Base-by-base conservation (phyloP, 2,888 invertebrate genomes). In the Lochmaea crataegi region DNA sequence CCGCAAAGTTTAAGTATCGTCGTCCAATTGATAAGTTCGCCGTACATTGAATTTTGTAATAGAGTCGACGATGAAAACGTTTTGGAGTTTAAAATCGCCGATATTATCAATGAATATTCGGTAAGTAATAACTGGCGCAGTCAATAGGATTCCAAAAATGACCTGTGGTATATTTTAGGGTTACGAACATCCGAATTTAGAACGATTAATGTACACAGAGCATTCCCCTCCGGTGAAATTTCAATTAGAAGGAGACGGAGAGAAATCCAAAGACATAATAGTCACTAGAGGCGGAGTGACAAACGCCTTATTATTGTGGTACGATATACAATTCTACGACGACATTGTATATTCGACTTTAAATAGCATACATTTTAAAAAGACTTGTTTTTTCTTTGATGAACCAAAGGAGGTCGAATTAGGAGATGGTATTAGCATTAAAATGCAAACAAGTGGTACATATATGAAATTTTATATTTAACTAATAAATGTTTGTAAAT, bases 31-130 rank as follows among this genome's bases (percentile, higher is more conserved):
- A 87, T 91, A n/a, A 85, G 88, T 78, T 91, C 92, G 6, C 83
- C 88, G 41, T 91, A 91, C 88, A 83, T 93, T 53, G 88, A 90
- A 73, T 86, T 88, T 66, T 90, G 90, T 81, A 90, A 91, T 79
- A 86, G 85, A 73, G 88, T 92, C 0, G 85, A 88, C 77, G 90
- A 91, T 82, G 85, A 85, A 41, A 91, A 92, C 84, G 85, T 90
- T 2, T 87, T 88, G 69, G 85, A 87, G 63, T 91, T 89, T 77
- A 87, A 86, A 76, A 88, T 92, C 72, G 89, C 89, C 4, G 83
- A 87, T 60, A 87, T 88, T 75, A 88, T 92, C 53, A 92, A 92
- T 79, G 86, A 88, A 78, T 92, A 89, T 83, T 87, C 89, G 82
- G 91, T 92, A 73, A 85, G 83, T 79, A 60, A 7, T 2, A 22